A percentile compares a stretch with the other conserved stretches of the same genome.
These are phyloP conservation scores for Anniella stebbinsi DNA, from an alignment of 2,797 vertebrate genomes.

Conservation along the genomic window DNA sequence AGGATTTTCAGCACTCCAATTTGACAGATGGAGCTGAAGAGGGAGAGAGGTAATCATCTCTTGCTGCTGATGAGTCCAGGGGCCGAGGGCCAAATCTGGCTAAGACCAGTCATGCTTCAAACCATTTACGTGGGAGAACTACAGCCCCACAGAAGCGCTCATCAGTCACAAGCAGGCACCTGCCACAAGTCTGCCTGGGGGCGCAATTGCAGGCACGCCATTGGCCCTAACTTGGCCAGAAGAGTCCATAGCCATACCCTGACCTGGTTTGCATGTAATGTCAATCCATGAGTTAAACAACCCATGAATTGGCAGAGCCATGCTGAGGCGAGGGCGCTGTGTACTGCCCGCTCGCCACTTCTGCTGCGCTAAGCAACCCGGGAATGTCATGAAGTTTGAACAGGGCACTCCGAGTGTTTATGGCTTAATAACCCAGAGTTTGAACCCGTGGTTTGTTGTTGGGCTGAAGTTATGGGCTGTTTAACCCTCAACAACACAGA, in stretches of 20 bases:
- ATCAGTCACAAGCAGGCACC: fast-evolving
- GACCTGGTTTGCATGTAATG: too few relatives aligned
- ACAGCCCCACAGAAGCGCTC: conserved; percentile 11
- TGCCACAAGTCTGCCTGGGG: background rate
- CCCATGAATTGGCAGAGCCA: too few relatives aligned
- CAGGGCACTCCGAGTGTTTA: too few relatives aligned
- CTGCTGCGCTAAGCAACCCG: too few relatives aligned
- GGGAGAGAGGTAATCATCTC: conserved; percentile 57
- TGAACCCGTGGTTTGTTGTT: too few relatives aligned
- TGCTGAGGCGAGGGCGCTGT: too few relatives aligned
- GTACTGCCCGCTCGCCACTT: too few relatives aligned
- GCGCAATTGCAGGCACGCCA: background rate
- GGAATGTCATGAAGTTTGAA: too few relatives aligned
- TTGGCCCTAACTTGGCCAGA: background rate
- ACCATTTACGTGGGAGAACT: conserved; percentile 15
- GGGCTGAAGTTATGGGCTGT: too few relatives aligned
- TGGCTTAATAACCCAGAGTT: too few relatives aligned
- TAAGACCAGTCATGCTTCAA: conserved; percentile 52
- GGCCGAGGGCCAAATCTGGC: conserved; percentile 55
- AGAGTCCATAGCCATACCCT: background rate
- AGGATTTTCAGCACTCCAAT: conserved; percentile 47
- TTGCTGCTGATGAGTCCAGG: conserved; percentile 33
- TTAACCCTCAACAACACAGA: too few relatives aligned
- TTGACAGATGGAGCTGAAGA: conserved; percentile 55
- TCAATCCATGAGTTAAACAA: too few relatives aligned